phyloP scores from a whole-genome alignment of 2,113 vertebrate species.

The Anthoscopus minutus region DNA sequence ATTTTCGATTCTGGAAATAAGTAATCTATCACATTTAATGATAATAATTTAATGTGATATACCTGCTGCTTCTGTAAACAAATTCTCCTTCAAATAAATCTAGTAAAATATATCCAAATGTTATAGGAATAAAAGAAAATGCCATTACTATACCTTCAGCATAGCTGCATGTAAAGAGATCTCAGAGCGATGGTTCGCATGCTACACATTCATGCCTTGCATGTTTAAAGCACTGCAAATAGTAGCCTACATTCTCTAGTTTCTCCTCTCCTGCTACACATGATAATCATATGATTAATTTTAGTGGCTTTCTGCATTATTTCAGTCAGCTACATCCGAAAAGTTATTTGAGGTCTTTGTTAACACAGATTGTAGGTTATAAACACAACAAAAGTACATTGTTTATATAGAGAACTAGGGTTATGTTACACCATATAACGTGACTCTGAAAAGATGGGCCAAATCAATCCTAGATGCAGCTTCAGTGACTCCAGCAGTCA shows the following conservation, averaged over 20 bases:
- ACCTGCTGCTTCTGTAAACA: background rate
- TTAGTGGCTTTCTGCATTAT: conserved; percentile 68
- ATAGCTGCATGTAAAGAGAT: conserved; percentile 58
- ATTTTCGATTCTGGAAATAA: conserved; percentile 24
- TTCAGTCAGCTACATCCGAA: conserved; percentile 69
- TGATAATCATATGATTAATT: conserved; percentile 77
- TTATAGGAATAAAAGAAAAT: conserved; percentile 12
- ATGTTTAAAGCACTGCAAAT: conserved; percentile 56
- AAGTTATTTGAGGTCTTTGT: conserved; percentile 59
- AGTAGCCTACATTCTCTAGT: conserved; percentile 48
- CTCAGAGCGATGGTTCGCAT: conserved; percentile 35
- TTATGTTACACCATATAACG: background rate
- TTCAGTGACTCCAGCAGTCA: background rate
- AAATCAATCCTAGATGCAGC: conserved; percentile 30
- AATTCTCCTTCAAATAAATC: conserved; percentile 8
- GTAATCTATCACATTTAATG: background rate
- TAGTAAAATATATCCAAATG: background rate
- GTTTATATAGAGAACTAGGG: conserved; percentile 28
- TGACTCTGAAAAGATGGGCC: background rate
- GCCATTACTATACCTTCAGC: conserved; percentile 56
- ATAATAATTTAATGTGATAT: no score
- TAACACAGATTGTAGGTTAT: conserved; percentile 55
- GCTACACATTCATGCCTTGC: conserved; percentile 36
- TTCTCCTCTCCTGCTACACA: conserved; percentile 54
- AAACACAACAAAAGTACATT: conserved; percentile 60